Conservation (phyloP, 2,113 vertebrate species). For the Propithecus coquereli region DNA sequence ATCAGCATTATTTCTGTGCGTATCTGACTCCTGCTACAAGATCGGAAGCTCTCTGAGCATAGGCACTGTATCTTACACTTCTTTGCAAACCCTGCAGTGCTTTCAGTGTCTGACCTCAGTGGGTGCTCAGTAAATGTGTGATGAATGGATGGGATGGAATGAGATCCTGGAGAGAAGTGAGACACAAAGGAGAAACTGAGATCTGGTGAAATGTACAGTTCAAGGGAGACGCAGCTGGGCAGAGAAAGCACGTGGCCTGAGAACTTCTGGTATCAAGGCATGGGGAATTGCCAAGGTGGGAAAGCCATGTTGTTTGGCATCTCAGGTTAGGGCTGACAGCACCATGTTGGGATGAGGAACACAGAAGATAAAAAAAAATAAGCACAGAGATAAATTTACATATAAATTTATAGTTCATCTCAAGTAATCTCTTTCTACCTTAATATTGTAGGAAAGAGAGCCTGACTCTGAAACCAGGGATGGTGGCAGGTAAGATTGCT, state of each 20-base stretch:
- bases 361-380: not conserved
- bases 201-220: not conserved
- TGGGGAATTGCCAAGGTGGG: not conserved
- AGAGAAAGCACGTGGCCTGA: not conserved
- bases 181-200: not conserved
- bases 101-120: not conserved
- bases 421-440: slow-evolving; percentile 37
- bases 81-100: not conserved
- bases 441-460: not conserved
- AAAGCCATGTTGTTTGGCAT: not conserved
- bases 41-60: not conserved
- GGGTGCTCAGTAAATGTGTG: not conserved
- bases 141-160: not conserved
- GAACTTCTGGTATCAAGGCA: not conserved
- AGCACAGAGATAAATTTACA: slow-evolving; percentile 5
- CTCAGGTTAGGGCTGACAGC: not conserved
- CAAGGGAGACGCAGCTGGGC: not conserved
- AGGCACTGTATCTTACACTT: not conserved
- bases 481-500: not conserved
- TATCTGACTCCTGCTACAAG: not conserved
- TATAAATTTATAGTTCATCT: not conserved
- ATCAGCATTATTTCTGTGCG: not conserved
- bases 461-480: not conserved
- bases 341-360: not conserved
- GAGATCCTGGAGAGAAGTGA: not conserved